Evolutionary conservation across 1,140 invertebrate genomes (phyloP).

Genomic region (Aphaenogaster ashmeadi): DNA sequence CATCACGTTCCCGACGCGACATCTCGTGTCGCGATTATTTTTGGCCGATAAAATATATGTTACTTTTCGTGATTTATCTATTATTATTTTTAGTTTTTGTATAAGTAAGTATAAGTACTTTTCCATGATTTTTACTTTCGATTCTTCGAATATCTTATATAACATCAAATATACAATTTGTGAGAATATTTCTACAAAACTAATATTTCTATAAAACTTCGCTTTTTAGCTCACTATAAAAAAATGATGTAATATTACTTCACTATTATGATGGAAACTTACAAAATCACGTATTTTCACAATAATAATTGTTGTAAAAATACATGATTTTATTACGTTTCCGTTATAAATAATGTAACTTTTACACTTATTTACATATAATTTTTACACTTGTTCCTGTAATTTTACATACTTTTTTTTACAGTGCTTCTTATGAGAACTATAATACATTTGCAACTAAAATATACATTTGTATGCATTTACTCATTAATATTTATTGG

Average conservation of each 20-base stretch:
- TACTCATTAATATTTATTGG: background rate
- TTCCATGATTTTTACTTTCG: background rate
- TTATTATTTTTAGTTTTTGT: background rate
- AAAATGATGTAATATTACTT: too few species aligned
- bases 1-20: background rate
- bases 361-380: too few species aligned
- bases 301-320: too few species aligned
- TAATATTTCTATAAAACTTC: background rate
- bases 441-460: background rate
- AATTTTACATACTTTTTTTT: too few species aligned
- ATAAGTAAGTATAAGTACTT: background rate
- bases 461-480: background rate
- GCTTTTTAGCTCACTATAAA: too few species aligned
- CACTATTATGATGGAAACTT: too few species aligned
- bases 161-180: background rate
- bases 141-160: background rate
- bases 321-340: too few species aligned
- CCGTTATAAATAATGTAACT: too few species aligned
- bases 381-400: too few species aligned
- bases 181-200: background rate
- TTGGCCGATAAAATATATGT: background rate
- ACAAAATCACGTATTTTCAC: too few species aligned
- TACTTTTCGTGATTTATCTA: background rate
- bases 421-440: background rate
- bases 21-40: background rate